These are phyloP conservation scores for Papilio machaon DNA, from an alignment of 1,140 invertebrate genomes.

Conservation along the genomic window DNA sequence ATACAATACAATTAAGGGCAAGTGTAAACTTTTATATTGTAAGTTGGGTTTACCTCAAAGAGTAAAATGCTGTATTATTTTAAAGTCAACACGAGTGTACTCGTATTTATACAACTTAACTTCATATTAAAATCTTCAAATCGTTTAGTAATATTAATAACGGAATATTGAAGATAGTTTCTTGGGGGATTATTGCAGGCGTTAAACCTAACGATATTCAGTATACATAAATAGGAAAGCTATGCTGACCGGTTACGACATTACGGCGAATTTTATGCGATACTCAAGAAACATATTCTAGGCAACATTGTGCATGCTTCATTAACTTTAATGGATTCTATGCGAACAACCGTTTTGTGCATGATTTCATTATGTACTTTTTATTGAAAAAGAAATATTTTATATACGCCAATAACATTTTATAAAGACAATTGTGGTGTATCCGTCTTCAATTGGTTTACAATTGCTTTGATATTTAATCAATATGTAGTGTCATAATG, in stretches of 20 bases:
- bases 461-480: not conserved
- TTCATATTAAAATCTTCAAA: not conserved
- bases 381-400: not conserved
- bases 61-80: too few species aligned
- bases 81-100: not conserved
- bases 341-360: not conserved
- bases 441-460: not conserved
- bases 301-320: slow-evolving; percentile 9
- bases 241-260: slow-evolving; percentile 21
- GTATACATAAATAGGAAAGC: slow-evolving; percentile 20
- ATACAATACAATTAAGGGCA: not conserved
- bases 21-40: too few species aligned
- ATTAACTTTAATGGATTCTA: slow-evolving; percentile 23
- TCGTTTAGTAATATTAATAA: not conserved
- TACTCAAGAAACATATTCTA: slow-evolving; percentile 16
- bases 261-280: slow-evolving; percentile 21
- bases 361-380: not conserved
- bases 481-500: too few species aligned
- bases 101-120: too few species aligned
- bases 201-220: slow-evolving; percentile 19
- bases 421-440: not conserved
- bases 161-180: slow-evolving; percentile 12
- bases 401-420: not conserved
- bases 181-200: slow-evolving; percentile 13
- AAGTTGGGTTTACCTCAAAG: too few species aligned